Conservation (phyloP, 1,140 invertebrate species). For the Scaptodrosophila lebanonensis region DNA sequence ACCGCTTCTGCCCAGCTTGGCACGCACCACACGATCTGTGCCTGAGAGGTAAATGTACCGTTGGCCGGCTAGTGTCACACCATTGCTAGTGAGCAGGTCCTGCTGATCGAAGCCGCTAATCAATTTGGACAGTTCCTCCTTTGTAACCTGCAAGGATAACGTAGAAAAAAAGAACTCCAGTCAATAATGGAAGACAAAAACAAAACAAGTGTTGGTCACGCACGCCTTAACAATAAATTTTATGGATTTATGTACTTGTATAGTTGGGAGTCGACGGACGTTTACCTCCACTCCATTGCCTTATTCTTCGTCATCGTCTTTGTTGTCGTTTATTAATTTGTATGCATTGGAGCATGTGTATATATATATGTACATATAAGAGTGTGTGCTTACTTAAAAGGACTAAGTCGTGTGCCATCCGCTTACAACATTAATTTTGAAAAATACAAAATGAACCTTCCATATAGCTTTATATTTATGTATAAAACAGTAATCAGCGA, state of each 20-base stretch:
- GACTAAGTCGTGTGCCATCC: no score
- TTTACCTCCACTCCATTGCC: not conserved
- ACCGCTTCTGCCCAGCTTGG: conserved; percentile 92
- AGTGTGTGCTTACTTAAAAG: no score
- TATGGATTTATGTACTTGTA: conserved; percentile 27
- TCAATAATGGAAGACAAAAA: no score
- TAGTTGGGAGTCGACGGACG: conserved; percentile 7
- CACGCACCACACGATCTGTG: conserved; percentile 92
- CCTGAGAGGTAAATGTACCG: conserved; percentile 95
- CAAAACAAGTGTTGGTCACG: conserved; percentile 32
- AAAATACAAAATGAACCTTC: no score
- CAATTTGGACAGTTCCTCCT: conserved; percentile 91
- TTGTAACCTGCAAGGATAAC: conserved; percentile 83
- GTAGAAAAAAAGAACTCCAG: not conserved
- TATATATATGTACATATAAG: no score
- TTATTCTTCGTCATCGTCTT: conserved; percentile 4
- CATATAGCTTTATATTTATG: conserved; percentile 39
- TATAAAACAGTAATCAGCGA: conserved; percentile 41
- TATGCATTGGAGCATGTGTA: no score
- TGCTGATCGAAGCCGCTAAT: conserved; percentile 91
- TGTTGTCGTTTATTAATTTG: conserved; percentile 22
- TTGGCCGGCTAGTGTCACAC: conserved; percentile 91
- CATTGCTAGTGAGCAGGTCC: conserved; percentile 89
- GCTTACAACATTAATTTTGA: no score
- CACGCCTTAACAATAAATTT: conserved; percentile 48